These are phyloP conservation scores for Steinernema scapterisci DNA, from an alignment of 2,888 invertebrate species.

Conservation along the genomic window DNA sequence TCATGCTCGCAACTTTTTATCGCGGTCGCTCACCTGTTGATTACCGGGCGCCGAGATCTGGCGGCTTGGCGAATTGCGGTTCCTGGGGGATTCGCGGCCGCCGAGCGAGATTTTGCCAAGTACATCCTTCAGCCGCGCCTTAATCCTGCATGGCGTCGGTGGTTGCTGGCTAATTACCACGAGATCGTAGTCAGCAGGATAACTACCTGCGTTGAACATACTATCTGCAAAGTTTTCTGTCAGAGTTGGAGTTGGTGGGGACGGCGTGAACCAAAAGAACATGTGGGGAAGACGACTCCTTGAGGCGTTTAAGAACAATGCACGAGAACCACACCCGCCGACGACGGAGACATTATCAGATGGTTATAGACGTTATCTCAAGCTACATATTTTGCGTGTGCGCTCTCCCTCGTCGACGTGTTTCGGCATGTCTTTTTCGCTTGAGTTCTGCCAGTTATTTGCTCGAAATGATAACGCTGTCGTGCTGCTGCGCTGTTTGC, in stretches of 20 bases:
- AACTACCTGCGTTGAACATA: slow-evolving; percentile 20
- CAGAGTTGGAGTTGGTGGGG: not conserved
- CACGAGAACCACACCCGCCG: slow-evolving; percentile 30
- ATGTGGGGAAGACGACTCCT: slow-evolving; percentile 23
- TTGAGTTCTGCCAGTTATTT: slow-evolving; percentile 6
- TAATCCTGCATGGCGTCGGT: not conserved
- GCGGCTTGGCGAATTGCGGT: slow-evolving; percentile 24
- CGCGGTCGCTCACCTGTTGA: not conserved
- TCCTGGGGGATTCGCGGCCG: slow-evolving; percentile 5
- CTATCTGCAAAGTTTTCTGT: not conserved
- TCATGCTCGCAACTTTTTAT: not conserved
- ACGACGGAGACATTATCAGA: slow-evolving; percentile 26
- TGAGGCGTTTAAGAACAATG: slow-evolving; percentile 26
- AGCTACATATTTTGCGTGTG: slow-evolving; percentile 33
- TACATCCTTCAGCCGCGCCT: slow-evolving; percentile 4
- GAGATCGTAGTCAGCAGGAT: slow-evolving; percentile 22
- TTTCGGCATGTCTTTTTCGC: slow-evolving; percentile 29
- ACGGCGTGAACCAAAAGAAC: not conserved
- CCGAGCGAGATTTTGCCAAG: slow-evolving; percentile 24
- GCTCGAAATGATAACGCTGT: slow-evolving; percentile 12
- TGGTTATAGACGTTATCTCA: slow-evolving; percentile 33
- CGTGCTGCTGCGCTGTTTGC: not conserved
- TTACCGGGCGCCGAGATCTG: slow-evolving; percentile 6
- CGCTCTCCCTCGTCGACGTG: slow-evolving; percentile 21
- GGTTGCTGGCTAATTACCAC: not conserved